These are phyloP conservation scores for Archips xylosteana DNA, from an alignment of 2,888 invertebrate species.

Conservation along the genomic window DNA sequence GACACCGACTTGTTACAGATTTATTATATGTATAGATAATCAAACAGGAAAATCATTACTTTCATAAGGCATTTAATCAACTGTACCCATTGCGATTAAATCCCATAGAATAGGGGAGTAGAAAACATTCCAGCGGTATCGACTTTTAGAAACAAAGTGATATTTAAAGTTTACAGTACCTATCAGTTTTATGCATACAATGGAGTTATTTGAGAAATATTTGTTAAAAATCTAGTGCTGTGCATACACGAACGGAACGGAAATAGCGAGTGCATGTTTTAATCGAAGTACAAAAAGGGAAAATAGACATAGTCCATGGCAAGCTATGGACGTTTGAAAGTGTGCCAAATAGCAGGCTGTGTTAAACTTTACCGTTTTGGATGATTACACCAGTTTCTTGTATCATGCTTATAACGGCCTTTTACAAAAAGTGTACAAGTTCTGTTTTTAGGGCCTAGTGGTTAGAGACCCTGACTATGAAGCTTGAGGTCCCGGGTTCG, in stretches of 20 bases:
- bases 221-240: constrained; percentile 48
- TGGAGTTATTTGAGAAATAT: constrained; percentile 48
- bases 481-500: too few species aligned
- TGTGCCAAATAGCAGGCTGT: constrained; percentile 69
- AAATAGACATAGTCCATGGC: constrained; percentile 53
- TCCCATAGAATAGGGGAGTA: neutral
- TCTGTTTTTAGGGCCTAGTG: too few species aligned
- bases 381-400: constrained; percentile 56
- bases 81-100: too few species aligned
- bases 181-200: constrained; percentile 53
- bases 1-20: too few species aligned
- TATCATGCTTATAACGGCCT: constrained; percentile 39
- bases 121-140: neutral
- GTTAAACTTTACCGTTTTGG: constrained; percentile 62
- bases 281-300: constrained; percentile 61
- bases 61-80: too few species aligned
- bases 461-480: too few species aligned
- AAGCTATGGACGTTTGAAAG: constrained; percentile 62
- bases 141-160: neutral
- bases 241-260: constrained; percentile 54
- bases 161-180: constrained; percentile 43
- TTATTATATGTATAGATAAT: too few species aligned
- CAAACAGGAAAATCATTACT: too few species aligned
- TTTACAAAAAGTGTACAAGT: too few species aligned
- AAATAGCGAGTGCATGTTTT: constrained; percentile 59